Percentiles rank a stretch among this genome's conserved stretches.
phyloP scores from a whole-genome alignment of 2,113 vertebrate species.

The Diphyllodes magnificus region DNA sequence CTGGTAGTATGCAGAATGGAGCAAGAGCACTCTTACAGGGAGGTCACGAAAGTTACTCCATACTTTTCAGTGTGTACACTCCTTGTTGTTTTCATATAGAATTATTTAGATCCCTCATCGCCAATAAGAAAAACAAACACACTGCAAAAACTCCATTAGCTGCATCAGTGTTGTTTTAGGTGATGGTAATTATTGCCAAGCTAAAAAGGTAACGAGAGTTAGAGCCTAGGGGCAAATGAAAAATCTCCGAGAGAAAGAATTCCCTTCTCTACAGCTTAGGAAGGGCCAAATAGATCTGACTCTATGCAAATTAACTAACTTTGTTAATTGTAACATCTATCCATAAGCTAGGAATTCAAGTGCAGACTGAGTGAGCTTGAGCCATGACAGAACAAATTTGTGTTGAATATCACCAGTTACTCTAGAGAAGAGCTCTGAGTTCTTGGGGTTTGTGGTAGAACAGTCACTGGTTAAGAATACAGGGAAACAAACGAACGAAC shows the following conservation, averaged over 20 bases:
- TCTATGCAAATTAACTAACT: neutral
- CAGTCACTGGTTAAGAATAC: neutral
- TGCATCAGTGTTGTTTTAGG: neutral
- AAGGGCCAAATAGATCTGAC: neutral
- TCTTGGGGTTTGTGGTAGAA: neutral
- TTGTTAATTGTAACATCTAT: neutral
- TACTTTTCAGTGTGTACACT: neutral
- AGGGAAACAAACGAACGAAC: neutral
- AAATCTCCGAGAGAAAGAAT: neutral
- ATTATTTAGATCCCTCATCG: neutral
- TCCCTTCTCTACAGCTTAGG: neutral
- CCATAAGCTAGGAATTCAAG: neutral
- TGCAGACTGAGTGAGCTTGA: neutral
- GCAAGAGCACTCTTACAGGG: neutral
- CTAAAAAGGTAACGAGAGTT: neutral
- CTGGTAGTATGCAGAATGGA: neutral
- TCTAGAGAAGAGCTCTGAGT: neutral
- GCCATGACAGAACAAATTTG: neutral
- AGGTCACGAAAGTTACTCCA: neutral
- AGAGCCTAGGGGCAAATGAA: neutral
- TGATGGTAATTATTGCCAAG: neutral
- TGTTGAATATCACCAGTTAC: neutral
- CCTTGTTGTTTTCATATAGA: neutral
- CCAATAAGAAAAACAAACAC: neutral
- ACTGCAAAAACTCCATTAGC: neutral